phyloP scores from a whole-genome alignment of 2,113 vertebrate species.

The Phaethon lepturus region DNA sequence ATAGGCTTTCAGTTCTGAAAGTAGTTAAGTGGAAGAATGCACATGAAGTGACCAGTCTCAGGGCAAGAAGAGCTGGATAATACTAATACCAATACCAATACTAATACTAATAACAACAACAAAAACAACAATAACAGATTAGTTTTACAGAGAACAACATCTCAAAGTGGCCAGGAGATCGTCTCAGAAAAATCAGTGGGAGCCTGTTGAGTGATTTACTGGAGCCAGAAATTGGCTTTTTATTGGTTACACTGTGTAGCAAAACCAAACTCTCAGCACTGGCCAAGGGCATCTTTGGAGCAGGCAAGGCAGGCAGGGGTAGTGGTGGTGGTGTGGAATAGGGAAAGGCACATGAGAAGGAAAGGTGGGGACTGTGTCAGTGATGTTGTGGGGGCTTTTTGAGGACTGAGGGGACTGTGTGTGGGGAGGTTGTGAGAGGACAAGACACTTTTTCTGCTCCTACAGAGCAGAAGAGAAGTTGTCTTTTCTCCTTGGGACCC shows the following conservation, averaged over 20 bases:
- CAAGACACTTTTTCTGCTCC: background rate
- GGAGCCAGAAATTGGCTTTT: background rate
- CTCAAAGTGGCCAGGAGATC: background rate
- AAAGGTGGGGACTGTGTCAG: background rate
- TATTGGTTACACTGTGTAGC: background rate
- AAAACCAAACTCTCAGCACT: background rate
- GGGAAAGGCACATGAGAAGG: background rate
- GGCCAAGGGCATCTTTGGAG: background rate
- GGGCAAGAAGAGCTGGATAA: background rate
- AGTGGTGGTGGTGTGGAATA: background rate
- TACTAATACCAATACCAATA: no score
- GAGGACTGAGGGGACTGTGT: background rate
- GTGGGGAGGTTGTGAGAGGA: background rate
- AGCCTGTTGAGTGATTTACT: background rate
- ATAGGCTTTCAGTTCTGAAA: background rate
- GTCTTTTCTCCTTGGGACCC: background rate
- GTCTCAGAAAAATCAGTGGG: background rate
- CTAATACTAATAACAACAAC: no score
- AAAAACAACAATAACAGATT: background rate
- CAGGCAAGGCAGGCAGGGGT: background rate
- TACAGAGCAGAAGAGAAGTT: background rate
- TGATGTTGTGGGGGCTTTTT: background rate
- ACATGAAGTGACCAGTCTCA: background rate
- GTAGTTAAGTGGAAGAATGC: background rate
- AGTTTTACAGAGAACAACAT: background rate